A percentile compares a stretch with the other conserved stretches of the same genome.
These are phyloP conservation scores for Hoplodrina blanda DNA, from an alignment of 2,888 invertebrate species.

Conservation along the genomic window DNA sequence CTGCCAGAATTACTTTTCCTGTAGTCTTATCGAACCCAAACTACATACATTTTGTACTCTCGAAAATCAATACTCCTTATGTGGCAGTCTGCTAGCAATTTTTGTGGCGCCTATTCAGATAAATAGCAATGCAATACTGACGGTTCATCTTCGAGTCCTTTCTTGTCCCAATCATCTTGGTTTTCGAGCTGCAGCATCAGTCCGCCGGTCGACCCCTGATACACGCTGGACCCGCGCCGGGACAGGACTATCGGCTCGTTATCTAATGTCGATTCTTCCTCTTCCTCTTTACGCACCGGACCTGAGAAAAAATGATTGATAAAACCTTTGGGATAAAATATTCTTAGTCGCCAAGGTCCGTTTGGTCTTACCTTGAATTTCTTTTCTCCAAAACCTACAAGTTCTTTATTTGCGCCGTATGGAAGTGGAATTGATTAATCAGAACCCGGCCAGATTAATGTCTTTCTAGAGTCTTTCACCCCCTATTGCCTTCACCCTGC, in stretches of 20 bases:
- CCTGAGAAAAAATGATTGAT: conserved; percentile 71
- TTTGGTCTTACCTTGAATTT: background rate
- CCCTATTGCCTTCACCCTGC: too few relatives aligned
- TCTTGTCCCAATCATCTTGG: conserved; percentile 54
- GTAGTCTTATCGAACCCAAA: too few relatives aligned
- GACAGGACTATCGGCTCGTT: conserved; percentile 65
- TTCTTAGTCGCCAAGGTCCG: too few relatives aligned
- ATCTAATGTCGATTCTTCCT: conserved; percentile 56
- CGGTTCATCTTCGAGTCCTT: conserved; percentile 71
- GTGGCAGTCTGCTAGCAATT: too few relatives aligned
- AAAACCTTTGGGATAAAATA: background rate
- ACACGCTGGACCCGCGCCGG: conserved; percentile 79
- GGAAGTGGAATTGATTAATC: background rate
- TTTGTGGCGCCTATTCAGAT: background rate
- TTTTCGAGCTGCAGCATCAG: conserved; percentile 73
- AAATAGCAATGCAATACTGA: conserved; percentile 48
- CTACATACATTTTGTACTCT: too few relatives aligned
- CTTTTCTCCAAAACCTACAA: background rate
- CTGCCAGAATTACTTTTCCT: too few relatives aligned
- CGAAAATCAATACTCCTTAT: too few relatives aligned
- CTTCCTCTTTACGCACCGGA: conserved; percentile 74
- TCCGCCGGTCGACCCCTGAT: conserved; percentile 78
- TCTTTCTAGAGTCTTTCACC: background rate
- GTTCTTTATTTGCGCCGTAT: background rate
- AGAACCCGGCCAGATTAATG: background rate